These are phyloP conservation scores for Hippocampus comes DNA, from an alignment of 2,113 vertebrate genomes.

Conservation along the genomic window DNA sequence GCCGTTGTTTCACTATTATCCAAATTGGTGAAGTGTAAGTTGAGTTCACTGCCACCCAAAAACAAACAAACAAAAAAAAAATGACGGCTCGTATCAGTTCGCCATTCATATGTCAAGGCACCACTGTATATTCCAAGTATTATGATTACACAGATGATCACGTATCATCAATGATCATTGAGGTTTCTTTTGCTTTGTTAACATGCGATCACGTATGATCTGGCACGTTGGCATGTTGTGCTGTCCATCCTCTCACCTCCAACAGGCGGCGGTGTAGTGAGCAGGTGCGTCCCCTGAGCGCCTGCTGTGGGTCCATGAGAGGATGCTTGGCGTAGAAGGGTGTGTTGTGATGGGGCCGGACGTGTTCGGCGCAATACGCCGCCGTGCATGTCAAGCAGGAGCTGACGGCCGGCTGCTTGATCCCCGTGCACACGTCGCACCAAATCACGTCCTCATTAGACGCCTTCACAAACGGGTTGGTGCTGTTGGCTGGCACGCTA, in stretches of 20 bases:
- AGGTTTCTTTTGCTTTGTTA: too few species aligned
- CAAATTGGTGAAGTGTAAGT: too few species aligned
- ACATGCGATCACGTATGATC: neutral
- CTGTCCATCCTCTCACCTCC: constrained; percentile 52
- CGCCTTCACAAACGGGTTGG: constrained; percentile 21
- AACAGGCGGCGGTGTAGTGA: constrained; percentile 59
- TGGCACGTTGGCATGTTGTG: neutral
- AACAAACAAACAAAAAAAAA: too few species aligned
- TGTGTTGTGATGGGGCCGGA: constrained; percentile 54
- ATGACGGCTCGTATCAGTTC: too few species aligned
- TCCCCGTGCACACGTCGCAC: constrained; percentile 73
- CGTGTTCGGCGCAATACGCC: constrained; percentile 68
- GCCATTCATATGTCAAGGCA: too few species aligned
- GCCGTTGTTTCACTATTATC: too few species aligned
- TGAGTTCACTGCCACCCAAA: too few species aligned
- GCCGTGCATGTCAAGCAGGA: constrained; percentile 76
- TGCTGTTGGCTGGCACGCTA: accelerated
- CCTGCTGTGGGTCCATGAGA: constrained; percentile 67
- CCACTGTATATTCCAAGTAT: too few species aligned
- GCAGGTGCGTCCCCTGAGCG: constrained; percentile 69
- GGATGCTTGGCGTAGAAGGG: constrained; percentile 67
- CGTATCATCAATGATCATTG: neutral
- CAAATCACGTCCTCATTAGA: constrained; percentile 28
- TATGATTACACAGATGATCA: too few species aligned
- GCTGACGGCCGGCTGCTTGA: constrained; percentile 62